A percentile compares a stretch with the other conserved stretches of the same genome.
phyloP scores from a whole-genome alignment of 2,113 vertebrate genomes.

The Porphyrio hochstetteri region DNA sequence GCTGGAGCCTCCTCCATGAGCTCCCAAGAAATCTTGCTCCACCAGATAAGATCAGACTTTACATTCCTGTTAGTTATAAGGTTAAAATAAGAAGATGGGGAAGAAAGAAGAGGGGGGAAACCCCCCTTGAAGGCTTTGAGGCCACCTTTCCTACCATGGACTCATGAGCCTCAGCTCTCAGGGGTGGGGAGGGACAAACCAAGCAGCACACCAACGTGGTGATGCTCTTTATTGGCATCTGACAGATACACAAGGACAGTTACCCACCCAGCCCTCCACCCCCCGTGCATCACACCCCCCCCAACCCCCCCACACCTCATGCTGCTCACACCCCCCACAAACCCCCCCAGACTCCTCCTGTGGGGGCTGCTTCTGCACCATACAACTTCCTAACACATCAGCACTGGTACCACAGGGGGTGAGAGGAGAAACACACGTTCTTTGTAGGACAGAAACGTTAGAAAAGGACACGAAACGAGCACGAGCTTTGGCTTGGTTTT shows the following conservation, averaged over 20 bases:
- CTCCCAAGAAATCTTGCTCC: neutral
- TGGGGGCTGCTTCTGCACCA: neutral
- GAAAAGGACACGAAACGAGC: slow-evolving; percentile 24
- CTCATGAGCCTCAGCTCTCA: neutral
- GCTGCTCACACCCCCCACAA: neutral
- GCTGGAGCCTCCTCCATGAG: fast-evolving
- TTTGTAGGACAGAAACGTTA: neutral
- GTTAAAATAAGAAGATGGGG: neutral
- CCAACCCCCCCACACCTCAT: neutral
- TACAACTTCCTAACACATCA: neutral
- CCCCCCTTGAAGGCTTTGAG: neutral
- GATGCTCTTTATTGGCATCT: slow-evolving; percentile 64
- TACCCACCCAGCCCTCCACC: neutral
- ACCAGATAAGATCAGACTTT: neutral
- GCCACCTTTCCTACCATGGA: fast-evolving
- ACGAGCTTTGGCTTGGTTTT: slow-evolving; percentile 38
- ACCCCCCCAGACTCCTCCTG: neutral
- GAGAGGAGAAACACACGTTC: neutral
- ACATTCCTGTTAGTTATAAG: neutral
- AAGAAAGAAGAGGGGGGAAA: too few species aligned
- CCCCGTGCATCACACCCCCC: neutral
- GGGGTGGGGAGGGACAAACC: fast-evolving
- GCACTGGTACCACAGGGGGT: neutral
- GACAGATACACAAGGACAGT: slow-evolving; percentile 25
- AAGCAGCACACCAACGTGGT: neutral